These are phyloP conservation scores for Gryllus longicercus DNA, from an alignment of 2,888 invertebrate species.

Conservation along the genomic window DNA sequence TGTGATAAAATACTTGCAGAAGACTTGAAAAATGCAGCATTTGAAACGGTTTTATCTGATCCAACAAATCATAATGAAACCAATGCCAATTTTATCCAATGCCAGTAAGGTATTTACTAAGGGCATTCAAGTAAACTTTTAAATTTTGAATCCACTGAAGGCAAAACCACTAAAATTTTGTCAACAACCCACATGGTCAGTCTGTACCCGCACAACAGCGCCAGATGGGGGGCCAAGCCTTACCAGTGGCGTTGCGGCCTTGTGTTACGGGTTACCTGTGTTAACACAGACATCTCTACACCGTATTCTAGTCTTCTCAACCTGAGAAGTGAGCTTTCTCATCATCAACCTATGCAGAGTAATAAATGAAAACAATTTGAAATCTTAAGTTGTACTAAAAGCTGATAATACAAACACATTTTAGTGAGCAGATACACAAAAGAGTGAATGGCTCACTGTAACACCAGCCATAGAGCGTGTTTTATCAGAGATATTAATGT, in stretches of 20 bases:
- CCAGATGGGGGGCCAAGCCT: too few relatives aligned
- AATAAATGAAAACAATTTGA: not conserved
- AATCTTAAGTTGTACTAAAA: conserved; percentile 4
- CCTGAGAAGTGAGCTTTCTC: too few relatives aligned
- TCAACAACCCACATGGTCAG: not conserved
- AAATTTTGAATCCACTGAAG: not conserved
- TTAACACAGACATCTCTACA: too few relatives aligned
- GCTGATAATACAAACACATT: conserved; percentile 18
- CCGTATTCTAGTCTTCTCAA: too few relatives aligned
- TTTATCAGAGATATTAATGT: conserved; percentile 38
- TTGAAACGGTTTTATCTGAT: conserved; percentile 33
- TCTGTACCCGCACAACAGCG: too few relatives aligned
- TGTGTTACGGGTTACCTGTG: too few relatives aligned
- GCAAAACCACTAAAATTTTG: conserved; percentile 4
- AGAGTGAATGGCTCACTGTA: conserved; percentile 38
- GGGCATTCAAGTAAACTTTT: conserved; percentile 5
- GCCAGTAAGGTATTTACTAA: conserved; percentile 25
- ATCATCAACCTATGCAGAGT: not conserved
- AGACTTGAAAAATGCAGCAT: conserved; percentile 23
- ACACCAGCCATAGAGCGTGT: conserved; percentile 39
- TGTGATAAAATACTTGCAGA: conserved; percentile 21
- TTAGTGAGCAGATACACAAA: not conserved
- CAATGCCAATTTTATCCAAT: conserved; percentile 35
- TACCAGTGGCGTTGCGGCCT: too few relatives aligned
- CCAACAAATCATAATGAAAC: conserved; percentile 37